Conservation (phyloP, 2,888 invertebrate species). For the Drosophila aldrichi region DNA sequence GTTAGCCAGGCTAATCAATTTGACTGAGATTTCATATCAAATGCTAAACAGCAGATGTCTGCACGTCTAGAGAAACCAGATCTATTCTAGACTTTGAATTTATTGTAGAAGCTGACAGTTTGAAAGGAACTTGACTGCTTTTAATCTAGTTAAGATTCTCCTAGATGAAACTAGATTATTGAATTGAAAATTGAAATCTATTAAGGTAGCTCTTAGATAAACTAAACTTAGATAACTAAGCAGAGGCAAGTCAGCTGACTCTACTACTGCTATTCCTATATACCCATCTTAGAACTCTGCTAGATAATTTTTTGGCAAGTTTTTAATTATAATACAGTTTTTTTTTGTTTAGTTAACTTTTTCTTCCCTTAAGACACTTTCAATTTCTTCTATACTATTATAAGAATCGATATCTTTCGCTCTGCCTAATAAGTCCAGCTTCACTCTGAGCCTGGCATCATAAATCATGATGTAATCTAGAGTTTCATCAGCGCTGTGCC, state of each 20-base stretch:
- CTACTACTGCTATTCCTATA: no score
- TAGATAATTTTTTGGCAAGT: no score
- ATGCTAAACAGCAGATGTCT: not conserved
- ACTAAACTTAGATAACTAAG: not conserved
- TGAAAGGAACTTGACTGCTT: not conserved
- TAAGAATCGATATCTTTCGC: no score
- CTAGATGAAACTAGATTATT: not conserved
- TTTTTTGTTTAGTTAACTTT: no score
- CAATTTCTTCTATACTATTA: not conserved
- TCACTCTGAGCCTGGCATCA: not conserved
- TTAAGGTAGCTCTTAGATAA: no score
- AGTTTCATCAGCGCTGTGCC: slow-evolving; percentile 31
- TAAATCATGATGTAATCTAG: slow-evolving; percentile 42
- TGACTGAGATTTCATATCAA: not conserved
- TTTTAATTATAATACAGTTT: no score
- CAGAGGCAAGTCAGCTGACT: no score
- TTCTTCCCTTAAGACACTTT: not conserved
- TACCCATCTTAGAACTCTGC: no score
- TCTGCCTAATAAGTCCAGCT: not conserved
- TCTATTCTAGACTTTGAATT: not conserved
- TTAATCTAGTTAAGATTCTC: not conserved
- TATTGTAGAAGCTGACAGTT: not conserved
- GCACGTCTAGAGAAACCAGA: not conserved
- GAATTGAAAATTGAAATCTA: no score
- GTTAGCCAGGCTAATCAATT: slow-evolving; percentile 51